Base-by-base conservation (phyloP, 2,888 invertebrate genomes). In the Rhopalosiphum nymphaeae region DNA sequence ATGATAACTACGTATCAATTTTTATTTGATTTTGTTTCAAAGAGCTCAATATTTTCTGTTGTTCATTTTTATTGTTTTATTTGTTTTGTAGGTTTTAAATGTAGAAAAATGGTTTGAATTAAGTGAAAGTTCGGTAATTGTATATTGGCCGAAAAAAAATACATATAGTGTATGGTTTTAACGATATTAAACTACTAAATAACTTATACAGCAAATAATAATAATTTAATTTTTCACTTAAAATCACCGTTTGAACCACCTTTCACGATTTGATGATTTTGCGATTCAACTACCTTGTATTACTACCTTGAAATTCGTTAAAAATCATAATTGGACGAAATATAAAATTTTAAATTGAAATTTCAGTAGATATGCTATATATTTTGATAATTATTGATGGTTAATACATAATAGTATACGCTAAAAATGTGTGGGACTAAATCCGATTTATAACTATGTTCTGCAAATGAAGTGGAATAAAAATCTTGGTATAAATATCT, bases 121-220 rank as follows among this genome's bases (percentile, higher is more conserved):
- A n/a, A 46, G 61, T 61, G 61, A 90, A 90, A 61, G 89, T 90
- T 90, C 61, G 61, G n/a, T 89, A 61, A 89, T 29, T 46, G 61
- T 25, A 44, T 57, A 57, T 89, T 89, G 57, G 46, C 29, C 3
- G 16, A 89, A 89, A 57, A 57, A 42, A 42, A 42, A 42, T 42
- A 36, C 21, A 29, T 36, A 21, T 36, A 9, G 49, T n/a, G n/a
- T 46, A n/a, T 90, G 25, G n/a, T 61, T 90, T 46, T 3, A 46
- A 90, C 44, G 44, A 67, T n/a, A n/a, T 61, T 67, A 29, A 29
- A 44, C 44, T 11, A 26, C 25, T 85, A 85, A 78, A 44, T 85
- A 85, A 85, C 44, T 42, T 16, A 53, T 85, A 44, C 4, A 85
- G 44, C 1, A 85, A 44, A 85, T 85, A 44, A 85, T 44, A 26